phyloP scores from a whole-genome alignment of 2,888 invertebrate species.

The Gnatocerus cornutus region DNA sequence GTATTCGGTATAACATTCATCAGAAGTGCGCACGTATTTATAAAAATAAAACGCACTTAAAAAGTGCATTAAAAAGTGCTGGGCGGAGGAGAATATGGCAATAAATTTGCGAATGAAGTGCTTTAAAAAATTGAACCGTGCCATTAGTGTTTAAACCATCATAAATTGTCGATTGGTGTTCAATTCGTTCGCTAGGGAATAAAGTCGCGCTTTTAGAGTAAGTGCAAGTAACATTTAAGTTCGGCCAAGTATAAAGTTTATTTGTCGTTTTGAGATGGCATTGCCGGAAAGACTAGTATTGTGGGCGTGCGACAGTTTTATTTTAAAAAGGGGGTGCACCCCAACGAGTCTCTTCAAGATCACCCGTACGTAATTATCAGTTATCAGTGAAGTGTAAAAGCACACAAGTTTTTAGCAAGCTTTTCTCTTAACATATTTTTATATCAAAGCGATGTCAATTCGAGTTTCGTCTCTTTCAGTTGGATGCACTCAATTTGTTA shows the following conservation, averaged over 20 bases:
- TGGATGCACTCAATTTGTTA: conserved; percentile 61
- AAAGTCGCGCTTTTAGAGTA: conserved; percentile 66
- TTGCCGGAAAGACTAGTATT: conserved; percentile 64
- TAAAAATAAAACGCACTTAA: conserved; percentile 64
- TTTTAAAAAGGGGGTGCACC: conserved; percentile 65
- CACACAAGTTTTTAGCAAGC: conserved; percentile 69
- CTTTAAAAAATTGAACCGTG: conserved; percentile 64
- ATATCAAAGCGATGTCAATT: conserved; percentile 69
- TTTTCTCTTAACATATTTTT: conserved; percentile 70
- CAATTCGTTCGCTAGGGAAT: conserved; percentile 65
- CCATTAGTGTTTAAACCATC: conserved; percentile 68
- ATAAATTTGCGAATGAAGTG: conserved; percentile 65
- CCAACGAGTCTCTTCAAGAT: conserved; percentile 69
- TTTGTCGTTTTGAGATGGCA: conserved; percentile 67
- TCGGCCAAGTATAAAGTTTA: conserved; percentile 69
- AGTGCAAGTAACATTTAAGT: conserved; percentile 67
- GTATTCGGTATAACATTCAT: no score
- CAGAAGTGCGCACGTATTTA: conserved; percentile 51
- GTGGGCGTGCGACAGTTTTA: conserved; percentile 70
- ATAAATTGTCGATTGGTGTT: conserved; percentile 69
- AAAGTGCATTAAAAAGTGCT: conserved; percentile 65
- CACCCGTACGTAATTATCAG: conserved; percentile 72
- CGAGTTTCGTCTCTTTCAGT: conserved; percentile 62
- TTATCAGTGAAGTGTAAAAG: conserved; percentile 69
- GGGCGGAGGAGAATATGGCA: conserved; percentile 53